Evolutionary conservation across 2,888 invertebrate species (phyloP).

Genomic region (Callosobruchus maculatus): DNA sequence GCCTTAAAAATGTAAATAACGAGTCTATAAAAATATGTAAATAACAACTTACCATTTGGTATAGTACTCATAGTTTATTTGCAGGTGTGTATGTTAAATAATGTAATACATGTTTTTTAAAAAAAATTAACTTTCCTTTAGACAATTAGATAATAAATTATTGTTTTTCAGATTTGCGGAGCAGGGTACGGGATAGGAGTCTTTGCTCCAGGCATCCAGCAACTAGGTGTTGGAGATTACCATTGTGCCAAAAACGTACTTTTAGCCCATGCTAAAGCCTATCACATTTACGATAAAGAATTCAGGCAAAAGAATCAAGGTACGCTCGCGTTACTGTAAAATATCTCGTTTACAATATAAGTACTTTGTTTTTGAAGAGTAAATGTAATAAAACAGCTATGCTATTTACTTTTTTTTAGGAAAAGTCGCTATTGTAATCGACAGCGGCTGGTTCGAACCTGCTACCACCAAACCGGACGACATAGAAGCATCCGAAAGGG

Average conservation of each 20-base stretch:
- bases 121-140: too few relatives aligned
- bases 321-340: not conserved
- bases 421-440: constrained; percentile 24
- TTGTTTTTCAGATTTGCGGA: constrained; percentile 26
- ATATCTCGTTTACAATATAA: too few relatives aligned
- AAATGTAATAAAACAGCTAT: not conserved
- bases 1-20: too few relatives aligned
- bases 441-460: constrained; percentile 22
- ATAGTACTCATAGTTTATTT: too few relatives aligned
- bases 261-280: constrained; percentile 62
- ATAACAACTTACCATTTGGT: too few relatives aligned
- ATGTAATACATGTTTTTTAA: too few relatives aligned
- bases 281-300: constrained; percentile 57
- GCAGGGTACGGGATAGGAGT: constrained; percentile 35
- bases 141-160: not conserved
- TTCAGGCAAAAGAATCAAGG: constrained; percentile 43
- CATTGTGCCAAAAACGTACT: constrained; percentile 61
- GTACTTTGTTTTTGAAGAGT: too few relatives aligned
- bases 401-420: constrained; percentile 25
- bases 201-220: constrained; percentile 39
- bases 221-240: constrained; percentile 55
- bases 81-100: too few relatives aligned
- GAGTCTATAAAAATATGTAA: too few relatives aligned
- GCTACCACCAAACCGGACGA: constrained; percentile 20
- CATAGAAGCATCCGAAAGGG: constrained; percentile 22